Conservation (phyloP, 2,888 invertebrate species). For the Clanis bilineata region DNA sequence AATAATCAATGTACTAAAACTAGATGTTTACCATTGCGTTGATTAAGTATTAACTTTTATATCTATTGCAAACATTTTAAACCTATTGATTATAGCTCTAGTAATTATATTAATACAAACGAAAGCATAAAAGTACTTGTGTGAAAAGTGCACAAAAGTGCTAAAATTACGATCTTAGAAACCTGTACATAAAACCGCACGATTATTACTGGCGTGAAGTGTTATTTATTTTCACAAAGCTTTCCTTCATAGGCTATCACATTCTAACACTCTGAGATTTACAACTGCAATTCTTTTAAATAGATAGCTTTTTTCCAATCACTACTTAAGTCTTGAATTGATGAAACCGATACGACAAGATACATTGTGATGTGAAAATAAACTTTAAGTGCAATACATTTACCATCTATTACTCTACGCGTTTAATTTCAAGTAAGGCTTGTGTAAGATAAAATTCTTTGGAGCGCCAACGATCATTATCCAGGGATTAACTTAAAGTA, state of each 20-base stretch:
- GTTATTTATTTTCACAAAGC: conserved; percentile 3
- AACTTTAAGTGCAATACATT: background rate
- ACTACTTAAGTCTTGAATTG: background rate
- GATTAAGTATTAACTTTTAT: no score
- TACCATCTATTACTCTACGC: background rate
- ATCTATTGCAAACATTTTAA: no score
- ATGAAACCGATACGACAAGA: background rate
- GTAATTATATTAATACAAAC: background rate
- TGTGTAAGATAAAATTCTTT: background rate
- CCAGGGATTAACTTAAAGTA: background rate
- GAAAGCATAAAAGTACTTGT: background rate
- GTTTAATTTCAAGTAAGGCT: background rate
- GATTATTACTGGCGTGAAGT: background rate
- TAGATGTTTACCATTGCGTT: no score
- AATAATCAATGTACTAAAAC: no score
- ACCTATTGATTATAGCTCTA: background rate
- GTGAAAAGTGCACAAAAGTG: no score
- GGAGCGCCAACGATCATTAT: conserved; percentile 5
- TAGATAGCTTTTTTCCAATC: background rate
- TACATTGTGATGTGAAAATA: background rate
- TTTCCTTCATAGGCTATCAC: background rate
- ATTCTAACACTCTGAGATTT: background rate
- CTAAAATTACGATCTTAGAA: background rate
- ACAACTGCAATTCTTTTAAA: background rate
- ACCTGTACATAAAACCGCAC: background rate